These are phyloP conservation scores for Hanleya hanleyi DNA, from an alignment of 2,888 invertebrate genomes.

Conservation along the genomic window DNA sequence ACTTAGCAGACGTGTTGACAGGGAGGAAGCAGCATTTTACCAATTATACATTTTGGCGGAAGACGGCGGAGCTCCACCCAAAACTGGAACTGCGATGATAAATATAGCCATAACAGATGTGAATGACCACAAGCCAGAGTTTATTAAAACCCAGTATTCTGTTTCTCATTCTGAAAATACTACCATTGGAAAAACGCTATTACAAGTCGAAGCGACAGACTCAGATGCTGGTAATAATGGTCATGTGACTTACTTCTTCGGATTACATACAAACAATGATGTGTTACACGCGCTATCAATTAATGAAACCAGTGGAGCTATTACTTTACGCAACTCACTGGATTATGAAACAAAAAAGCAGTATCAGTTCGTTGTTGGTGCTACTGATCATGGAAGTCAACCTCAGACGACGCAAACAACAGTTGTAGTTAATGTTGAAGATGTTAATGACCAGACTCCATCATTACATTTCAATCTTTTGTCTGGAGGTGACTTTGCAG, in stretches of 20 bases:
- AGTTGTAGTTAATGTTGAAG: constrained; percentile 11
- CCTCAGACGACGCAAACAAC: constrained; percentile 5
- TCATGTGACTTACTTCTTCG: background rate
- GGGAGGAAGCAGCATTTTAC: constrained; percentile 51
- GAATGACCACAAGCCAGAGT: background rate
- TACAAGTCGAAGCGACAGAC: background rate
- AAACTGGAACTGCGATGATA: constrained; percentile 34
- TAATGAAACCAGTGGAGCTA: background rate
- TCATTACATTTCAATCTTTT: constrained; percentile 7
- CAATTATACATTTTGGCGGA: constrained; percentile 54
- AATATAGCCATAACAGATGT: constrained; percentile 1
- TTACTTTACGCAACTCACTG: background rate
- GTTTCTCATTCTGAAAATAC: background rate
- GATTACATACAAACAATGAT: background rate
- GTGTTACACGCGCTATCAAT: background rate
- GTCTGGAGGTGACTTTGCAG: background rate
- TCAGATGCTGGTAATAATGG: background rate
- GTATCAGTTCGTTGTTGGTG: constrained; percentile 1
- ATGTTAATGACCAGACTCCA: constrained; percentile 11
- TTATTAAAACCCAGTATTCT: background rate
- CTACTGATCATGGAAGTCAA: constrained; percentile 8
- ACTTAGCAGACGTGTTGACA: constrained; percentile 49
- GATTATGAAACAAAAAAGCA: constrained; percentile 5
- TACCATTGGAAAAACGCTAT: background rate
- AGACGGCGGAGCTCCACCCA: constrained; percentile 57